Conservation (phyloP, 1,140 invertebrate species). For the Pseudachorutes palmiensis region DNA sequence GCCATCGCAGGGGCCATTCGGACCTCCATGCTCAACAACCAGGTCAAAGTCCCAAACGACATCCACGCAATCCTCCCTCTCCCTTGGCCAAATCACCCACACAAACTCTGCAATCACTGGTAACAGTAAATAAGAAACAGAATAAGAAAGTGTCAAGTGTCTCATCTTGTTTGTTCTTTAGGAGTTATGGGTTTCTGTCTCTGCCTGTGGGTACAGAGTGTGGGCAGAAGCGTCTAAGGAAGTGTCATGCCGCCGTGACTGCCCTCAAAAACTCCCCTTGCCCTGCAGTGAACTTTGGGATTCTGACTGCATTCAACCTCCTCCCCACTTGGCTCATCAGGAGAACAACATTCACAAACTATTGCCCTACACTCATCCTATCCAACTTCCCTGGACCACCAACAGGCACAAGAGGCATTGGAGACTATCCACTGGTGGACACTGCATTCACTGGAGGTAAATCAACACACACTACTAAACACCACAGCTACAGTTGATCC, state of each 20-base stretch:
- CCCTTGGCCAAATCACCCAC: conserved; percentile 34
- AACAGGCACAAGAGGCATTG: conserved; percentile 41
- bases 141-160: background rate
- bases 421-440: conserved; percentile 20
- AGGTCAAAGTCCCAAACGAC: conserved; percentile 26
- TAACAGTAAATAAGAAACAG: conserved; percentile 6
- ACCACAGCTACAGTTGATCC: no score
- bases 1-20: conserved; percentile 27
- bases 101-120: conserved; percentile 33
- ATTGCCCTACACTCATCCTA: conserved; percentile 33
- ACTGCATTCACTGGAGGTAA: conserved; percentile 10
- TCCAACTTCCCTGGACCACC: conserved; percentile 36
- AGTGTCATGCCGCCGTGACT: conserved; percentile 26
- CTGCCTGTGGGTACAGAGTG: conserved; percentile 27
- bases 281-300: conserved; percentile 30
- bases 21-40: conserved; percentile 31
- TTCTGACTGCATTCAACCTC: conserved; percentile 29
- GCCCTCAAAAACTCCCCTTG: conserved; percentile 29
- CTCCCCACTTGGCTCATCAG: conserved; percentile 34
- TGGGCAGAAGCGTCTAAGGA: conserved; percentile 15
- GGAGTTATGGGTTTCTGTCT: conserved; percentile 34
- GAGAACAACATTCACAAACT: conserved; percentile 27
- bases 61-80: conserved; percentile 35
- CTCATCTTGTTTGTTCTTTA: conserved; percentile 7
- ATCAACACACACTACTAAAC: no score